Conservation (phyloP, 2,797 vertebrate genomes). For the Rallus crepitans region DNA sequence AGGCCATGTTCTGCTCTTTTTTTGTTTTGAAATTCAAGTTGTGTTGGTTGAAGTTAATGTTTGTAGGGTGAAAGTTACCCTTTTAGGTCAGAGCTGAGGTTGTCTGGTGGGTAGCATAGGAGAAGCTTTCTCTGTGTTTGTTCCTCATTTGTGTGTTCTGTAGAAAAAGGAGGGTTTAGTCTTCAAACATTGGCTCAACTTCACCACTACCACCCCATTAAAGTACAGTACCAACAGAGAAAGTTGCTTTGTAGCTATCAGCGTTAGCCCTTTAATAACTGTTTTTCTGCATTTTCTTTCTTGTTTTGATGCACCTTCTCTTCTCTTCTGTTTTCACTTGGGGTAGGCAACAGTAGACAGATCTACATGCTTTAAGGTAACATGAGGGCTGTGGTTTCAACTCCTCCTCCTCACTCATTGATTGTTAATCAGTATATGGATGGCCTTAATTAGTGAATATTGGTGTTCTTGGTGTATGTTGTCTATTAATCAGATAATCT, state of each 20-base stretch:
- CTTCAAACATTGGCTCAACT: background rate
- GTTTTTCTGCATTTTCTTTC: background rate
- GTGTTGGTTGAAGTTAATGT: background rate
- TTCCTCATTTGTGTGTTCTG: background rate
- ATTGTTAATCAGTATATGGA: accelerated
- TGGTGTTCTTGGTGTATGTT: background rate
- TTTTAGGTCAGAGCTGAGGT: background rate
- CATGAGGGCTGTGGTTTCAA: background rate
- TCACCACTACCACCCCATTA: background rate
- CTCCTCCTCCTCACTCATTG: background rate
- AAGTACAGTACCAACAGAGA: background rate
- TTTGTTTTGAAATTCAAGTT: background rate
- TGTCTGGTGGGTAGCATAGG: background rate
- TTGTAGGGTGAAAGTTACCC: background rate
- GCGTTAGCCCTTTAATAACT: background rate
- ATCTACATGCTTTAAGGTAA: background rate
- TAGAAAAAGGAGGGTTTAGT: background rate
- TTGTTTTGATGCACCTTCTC: background rate
- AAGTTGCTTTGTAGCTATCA: background rate
- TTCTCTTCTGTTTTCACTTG: background rate
- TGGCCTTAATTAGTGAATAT: background rate
- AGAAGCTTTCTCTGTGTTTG: background rate
- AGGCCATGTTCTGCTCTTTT: background rate
- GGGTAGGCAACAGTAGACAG: background rate
- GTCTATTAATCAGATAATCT: background rate